Percentiles rank a stretch among this genome's conserved stretches.
These are phyloP conservation scores for Syngnathoides biaculeatus DNA, from an alignment of 2,113 vertebrate species.

Conservation along the genomic window DNA sequence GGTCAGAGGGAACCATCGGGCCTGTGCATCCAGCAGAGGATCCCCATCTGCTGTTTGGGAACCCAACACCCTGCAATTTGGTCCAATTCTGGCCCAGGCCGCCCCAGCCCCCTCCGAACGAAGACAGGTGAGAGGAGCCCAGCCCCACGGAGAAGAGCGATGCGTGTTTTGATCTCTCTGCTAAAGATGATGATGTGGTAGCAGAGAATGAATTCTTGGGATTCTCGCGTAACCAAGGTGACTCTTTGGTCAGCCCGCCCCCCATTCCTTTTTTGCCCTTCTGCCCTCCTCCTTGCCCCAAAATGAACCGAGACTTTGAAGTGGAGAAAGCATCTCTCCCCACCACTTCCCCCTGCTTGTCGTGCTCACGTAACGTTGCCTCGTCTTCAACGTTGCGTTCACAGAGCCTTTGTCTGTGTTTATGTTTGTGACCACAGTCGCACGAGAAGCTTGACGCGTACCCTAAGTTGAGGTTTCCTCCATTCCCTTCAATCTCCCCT, in stretches of 20 bases:
- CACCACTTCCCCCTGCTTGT: constrained; percentile 43
- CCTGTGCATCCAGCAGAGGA: constrained; percentile 20
- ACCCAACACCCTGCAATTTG: constrained; percentile 43
- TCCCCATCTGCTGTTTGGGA: constrained; percentile 50
- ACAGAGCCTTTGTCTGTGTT: constrained; percentile 63
- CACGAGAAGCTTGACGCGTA: constrained; percentile 82
- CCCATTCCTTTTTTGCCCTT: constrained; percentile 46
- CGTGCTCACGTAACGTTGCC: constrained; percentile 52
- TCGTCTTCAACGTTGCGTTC: constrained; percentile 53
- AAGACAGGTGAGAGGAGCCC: constrained; percentile 68
- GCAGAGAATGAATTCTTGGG: constrained; percentile 45
- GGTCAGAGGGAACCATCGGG: constrained; percentile 41
- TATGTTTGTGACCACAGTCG: constrained; percentile 79
- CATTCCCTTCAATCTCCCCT: constrained; percentile 54
- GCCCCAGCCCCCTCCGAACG: constrained; percentile 67
- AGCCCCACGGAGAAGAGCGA: constrained; percentile 61
- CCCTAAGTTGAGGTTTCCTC: constrained; percentile 67
- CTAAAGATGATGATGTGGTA: constrained; percentile 29
- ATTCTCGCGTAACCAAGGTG: constrained; percentile 54
- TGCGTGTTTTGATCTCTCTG: constrained; percentile 63
- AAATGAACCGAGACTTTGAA: constrained; percentile 46
- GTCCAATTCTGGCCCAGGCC: constrained; percentile 56
- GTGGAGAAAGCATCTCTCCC: constrained; percentile 31
- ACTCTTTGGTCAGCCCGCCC: constrained; percentile 46
- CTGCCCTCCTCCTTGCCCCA: constrained; percentile 46